Base-by-base conservation (phyloP, 1,140 invertebrate species). In the Cephus cinctus region DNA sequence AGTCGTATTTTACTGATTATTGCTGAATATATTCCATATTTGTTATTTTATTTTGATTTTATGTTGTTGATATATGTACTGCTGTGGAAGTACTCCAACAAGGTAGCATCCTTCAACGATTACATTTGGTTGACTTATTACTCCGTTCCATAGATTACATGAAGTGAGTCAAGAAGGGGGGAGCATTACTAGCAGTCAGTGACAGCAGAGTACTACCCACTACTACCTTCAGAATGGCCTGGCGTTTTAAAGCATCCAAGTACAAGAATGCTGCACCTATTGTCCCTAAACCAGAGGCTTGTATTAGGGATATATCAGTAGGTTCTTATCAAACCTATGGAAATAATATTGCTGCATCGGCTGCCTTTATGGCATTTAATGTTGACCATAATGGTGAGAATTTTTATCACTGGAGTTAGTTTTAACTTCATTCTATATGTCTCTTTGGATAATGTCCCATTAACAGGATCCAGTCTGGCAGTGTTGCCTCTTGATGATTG, bases 221-320 rank as follows among this genome's bases (percentile, higher is more conserved):
- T 51, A 61, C 47, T 16, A 32, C 40, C 12, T 47, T 65, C 64
- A 84, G 70, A 59, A 93, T 92, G 90, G 90, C 90, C 75, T 96
- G 92, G 91, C 82, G 92, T 77, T 96, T 96, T 77, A 96, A 96
- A 82, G 90, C 90, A 68, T 96, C 93, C 43, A 96, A 97, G 72
- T 97, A 94, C 74, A 96, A 96, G 83, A 96, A 97, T 89, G 90
- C 93, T 48, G 87, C 90, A 53, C 92, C 93, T 18, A 93, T 94
- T 67, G 87, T 94, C 55, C 91, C 92, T 6, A 95, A 94, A 70
- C 88, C 89, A 50, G 93, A 96, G 79, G 86, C 89, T 49, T 93
- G 90, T 75, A 88, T 97, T 54, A 80, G 89, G 53, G 92, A 96
- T 67, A 86, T 97, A 47, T 88, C 85, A 62, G 88, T 95, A 38